Conservation (phyloP, 2,113 vertebrate genomes). For the Carollia perspicillata region DNA sequence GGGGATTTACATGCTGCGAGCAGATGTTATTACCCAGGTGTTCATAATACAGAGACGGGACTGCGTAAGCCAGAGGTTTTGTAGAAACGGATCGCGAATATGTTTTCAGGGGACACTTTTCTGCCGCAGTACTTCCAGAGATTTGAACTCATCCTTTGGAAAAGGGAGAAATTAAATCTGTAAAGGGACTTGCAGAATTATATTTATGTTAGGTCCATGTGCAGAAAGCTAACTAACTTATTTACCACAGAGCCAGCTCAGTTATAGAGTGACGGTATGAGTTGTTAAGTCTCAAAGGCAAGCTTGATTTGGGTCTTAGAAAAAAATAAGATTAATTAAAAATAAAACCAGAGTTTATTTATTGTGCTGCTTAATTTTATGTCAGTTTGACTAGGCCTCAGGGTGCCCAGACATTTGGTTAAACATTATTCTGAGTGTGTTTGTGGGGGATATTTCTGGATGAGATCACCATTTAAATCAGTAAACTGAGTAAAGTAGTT, state of each 20-base stretch:
- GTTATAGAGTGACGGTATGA: not conserved
- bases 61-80: conserved; percentile 6
- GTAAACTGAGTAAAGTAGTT: not conserved
- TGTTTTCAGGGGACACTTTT: conserved; percentile 30
- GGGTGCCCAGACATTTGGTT: not conserved
- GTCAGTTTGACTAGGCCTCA: not conserved
- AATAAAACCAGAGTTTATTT: conserved; percentile 39
- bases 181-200: not conserved
- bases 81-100: not conserved
- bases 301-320: conserved; percentile 26
- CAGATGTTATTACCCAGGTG: not conserved
- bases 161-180: not conserved
- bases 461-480: not conserved
- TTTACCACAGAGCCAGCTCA: not conserved
- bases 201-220: not conserved
- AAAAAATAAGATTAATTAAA: conserved; percentile 34
- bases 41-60: not conserved
- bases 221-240: not conserved
- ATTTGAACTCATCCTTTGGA: not conserved
- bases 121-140: not conserved
- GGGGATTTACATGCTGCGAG: not conserved
- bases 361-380: not conserved
- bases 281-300: conserved; percentile 7
- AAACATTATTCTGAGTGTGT: not conserved
- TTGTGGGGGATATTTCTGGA: not conserved